Percentiles rank a stretch among this genome's conserved stretches.
phyloP scores from a whole-genome alignment of 2,797 vertebrate genomes.

The Scomberomorus guttatus region DNA sequence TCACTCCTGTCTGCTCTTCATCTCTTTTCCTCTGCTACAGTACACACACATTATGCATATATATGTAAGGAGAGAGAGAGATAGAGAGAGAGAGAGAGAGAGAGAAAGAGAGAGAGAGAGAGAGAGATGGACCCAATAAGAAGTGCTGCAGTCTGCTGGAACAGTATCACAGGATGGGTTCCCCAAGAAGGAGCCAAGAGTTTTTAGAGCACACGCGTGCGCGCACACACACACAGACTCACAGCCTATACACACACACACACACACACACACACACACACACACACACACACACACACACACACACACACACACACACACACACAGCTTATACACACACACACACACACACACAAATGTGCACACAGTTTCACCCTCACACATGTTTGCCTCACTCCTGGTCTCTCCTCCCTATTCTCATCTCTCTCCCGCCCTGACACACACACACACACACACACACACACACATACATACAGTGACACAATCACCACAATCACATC shows the following conservation, averaged over 20 bases:
- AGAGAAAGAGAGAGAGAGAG: neutral
- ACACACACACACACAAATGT: conserved; percentile 3
- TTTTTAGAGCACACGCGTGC: conserved; percentile 35
- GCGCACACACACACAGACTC: neutral
- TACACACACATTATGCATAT: conserved; percentile 11
- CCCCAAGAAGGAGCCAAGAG: conserved; percentile 61
- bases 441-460: conserved; percentile 7
- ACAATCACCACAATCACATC: conserved; percentile 48
- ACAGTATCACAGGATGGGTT: conserved; percentile 64
- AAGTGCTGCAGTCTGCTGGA: conserved; percentile 75
- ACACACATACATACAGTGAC: conserved; percentile 15
- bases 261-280: conserved; percentile 11
- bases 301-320: conserved; percentile 5
- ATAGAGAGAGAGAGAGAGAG: conserved; percentile 7
- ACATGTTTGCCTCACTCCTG: conserved; percentile 15
- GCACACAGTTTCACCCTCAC: conserved; percentile 7
- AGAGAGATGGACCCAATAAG: conserved; percentile 26
- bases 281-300: conserved; percentile 10
- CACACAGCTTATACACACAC: conserved; percentile 2
- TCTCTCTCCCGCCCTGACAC: neutral
- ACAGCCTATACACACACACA: conserved; percentile 5
- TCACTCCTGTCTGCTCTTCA: conserved; percentile 1
- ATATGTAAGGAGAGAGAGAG: conserved; percentile 8
- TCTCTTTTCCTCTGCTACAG: neutral
- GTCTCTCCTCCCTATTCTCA: neutral